phyloP scores from a whole-genome alignment of 2,888 invertebrate genomes.

The Diaprepes abbreviatus region DNA sequence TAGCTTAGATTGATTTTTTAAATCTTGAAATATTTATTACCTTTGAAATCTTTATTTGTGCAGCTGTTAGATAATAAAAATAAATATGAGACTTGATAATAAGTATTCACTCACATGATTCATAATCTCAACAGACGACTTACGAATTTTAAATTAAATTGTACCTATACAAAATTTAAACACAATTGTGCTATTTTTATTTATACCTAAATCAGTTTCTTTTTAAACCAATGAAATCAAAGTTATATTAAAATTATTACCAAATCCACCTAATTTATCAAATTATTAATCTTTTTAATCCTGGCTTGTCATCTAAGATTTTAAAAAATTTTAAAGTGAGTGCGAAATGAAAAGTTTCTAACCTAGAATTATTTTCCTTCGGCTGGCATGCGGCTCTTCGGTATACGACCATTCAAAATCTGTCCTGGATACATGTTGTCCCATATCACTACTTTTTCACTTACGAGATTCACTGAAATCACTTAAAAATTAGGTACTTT shows the following conservation, averaged over 20 bases:
- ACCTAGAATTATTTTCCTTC: conserved; percentile 93
- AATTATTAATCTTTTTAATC: conserved; percentile 7
- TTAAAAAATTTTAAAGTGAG: background rate
- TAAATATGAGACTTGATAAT: background rate
- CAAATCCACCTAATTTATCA: background rate
- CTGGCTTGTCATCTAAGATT: background rate
- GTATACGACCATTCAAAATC: conserved; percentile 99
- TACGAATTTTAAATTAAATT: background rate
- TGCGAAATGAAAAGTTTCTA: background rate
- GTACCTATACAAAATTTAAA: background rate
- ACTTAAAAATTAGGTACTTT: background rate
- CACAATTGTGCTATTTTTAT: background rate
- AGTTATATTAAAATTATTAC: background rate
- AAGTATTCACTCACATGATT: conserved; percentile 4
- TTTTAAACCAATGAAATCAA: background rate
- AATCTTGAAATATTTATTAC: background rate
- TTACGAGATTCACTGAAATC: conserved; percentile 3
- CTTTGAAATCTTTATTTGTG: background rate
- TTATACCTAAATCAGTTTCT: background rate
- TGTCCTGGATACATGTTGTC: conserved; percentile 90
- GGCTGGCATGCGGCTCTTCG: conserved; percentile 96
- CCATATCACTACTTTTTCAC: conserved; percentile 74
- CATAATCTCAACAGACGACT: no score
- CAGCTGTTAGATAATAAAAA: background rate
- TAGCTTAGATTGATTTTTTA: background rate